A percentile compares a stretch with the other conserved stretches of the same genome.
phyloP scores from a whole-genome alignment of 2,888 invertebrate species.

The Tenthredo scrophulariae region DNA sequence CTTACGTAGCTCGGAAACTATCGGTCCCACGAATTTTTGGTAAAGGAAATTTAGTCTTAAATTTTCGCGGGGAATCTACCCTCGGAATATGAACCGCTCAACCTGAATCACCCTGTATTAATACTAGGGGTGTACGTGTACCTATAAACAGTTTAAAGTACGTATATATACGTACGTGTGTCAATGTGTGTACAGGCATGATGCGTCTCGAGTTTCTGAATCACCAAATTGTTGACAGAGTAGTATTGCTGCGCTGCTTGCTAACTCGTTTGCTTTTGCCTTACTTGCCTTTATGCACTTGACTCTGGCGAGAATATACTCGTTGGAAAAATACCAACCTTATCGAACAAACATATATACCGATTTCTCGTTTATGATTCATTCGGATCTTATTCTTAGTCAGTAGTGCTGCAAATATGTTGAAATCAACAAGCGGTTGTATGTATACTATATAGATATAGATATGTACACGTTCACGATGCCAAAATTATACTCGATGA shows the following conservation, averaged over 20 bases:
- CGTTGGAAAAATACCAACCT: conserved; percentile 42
- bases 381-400: not conserved
- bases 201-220: conserved; percentile 24
- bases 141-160: not conserved
- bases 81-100: too few species aligned
- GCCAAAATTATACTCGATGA: not conserved
- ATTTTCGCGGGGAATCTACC: too few species aligned
- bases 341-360: not conserved
- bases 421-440: not conserved
- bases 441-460: not conserved
- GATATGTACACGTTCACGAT: not conserved
- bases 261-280: not conserved
- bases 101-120: not conserved
- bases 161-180: not conserved
- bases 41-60: too few species aligned
- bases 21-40: too few species aligned
- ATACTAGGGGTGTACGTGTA: not conserved
- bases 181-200: not conserved
- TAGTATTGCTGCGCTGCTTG: not conserved
- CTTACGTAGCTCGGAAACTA: too few species aligned
- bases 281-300: not conserved
- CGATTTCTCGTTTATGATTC: conserved; percentile 1
- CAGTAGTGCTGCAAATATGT: not conserved
- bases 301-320: not conserved
- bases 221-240: conserved; percentile 29